Evolutionary conservation across 2,113 vertebrate species (phyloP).

Genomic region (Onychorhynchus coronatus): DNA sequence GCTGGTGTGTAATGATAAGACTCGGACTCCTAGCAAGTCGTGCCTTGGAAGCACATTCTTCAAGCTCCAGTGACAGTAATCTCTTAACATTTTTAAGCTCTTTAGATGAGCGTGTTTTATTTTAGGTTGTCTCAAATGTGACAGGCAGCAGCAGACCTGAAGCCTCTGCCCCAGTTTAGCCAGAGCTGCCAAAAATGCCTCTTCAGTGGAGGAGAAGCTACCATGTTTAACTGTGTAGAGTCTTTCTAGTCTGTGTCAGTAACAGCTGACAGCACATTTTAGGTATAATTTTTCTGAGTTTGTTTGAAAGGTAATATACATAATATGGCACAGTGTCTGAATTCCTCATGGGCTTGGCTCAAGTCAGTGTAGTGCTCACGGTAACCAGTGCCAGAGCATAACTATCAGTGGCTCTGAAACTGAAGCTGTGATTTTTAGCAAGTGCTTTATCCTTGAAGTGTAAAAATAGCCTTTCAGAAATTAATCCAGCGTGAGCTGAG

Average conservation of each 20-base stretch:
- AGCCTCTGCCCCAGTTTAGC: not conserved
- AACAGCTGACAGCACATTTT: not conserved
- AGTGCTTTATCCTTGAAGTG: not conserved
- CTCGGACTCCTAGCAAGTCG: not conserved
- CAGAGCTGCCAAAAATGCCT: not conserved
- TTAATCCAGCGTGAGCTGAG: rapidly evolving
- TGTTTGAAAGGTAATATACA: not conserved
- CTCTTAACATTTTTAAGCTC: not conserved
- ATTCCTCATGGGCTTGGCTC: not conserved
- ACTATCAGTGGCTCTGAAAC: not conserved
- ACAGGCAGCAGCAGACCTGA: not conserved
- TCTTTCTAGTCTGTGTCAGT: not conserved
- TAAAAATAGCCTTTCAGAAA: not conserved
- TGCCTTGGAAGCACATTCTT: not conserved
- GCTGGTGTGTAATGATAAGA: not conserved
- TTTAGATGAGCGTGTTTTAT: not conserved
- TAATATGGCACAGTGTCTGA: not conserved
- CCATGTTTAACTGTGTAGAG: not conserved
- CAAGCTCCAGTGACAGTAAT: not conserved
- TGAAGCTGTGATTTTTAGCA: not conserved
- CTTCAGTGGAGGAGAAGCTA: not conserved
- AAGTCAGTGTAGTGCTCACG: rapidly evolving
- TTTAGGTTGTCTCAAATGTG: not conserved
- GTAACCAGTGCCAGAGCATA: not conserved
- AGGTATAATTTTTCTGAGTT: not conserved